Evolutionary conservation across 2,888 invertebrate genomes (phyloP).

Genomic region (Drosophila mulleri): DNA sequence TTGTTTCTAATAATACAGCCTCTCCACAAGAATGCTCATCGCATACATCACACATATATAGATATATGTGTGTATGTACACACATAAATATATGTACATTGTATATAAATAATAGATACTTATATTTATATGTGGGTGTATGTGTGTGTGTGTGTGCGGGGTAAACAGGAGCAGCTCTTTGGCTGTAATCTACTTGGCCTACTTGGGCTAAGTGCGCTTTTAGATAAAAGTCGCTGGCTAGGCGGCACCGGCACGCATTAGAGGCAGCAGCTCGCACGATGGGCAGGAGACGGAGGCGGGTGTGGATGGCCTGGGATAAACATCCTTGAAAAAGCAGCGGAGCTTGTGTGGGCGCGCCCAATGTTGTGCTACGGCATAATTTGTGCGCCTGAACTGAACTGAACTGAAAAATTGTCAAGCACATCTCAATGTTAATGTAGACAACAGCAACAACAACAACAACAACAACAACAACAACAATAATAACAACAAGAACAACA

Average conservation of each 20-base stretch:
- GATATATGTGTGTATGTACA: no score
- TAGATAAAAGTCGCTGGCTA: slow-evolving; percentile 76
- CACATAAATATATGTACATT: not conserved
- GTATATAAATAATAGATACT: not conserved
- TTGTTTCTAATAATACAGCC: slow-evolving; percentile 15
- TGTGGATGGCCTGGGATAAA: not conserved
- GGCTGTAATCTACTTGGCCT: slow-evolving; percentile 77
- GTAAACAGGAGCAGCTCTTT: slow-evolving; percentile 54
- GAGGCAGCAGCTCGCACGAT: slow-evolving; percentile 27
- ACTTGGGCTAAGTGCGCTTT: slow-evolving; percentile 79
- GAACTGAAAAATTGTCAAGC: slow-evolving; percentile 81
- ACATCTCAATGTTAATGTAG: slow-evolving; percentile 73
- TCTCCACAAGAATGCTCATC: not conserved
- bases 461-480: not conserved
- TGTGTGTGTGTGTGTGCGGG: slow-evolving; percentile 1
- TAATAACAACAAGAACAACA: not conserved
- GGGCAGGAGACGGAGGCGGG: not conserved
- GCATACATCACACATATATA: slow-evolving; percentile 5
- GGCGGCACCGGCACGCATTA: slow-evolving; percentile 68
- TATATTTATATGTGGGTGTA: slow-evolving; percentile 6
- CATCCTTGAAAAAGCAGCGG: slow-evolving; percentile 62
- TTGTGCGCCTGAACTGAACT: slow-evolving; percentile 71
- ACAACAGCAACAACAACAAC: slow-evolving; percentile 33
- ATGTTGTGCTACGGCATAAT: slow-evolving; percentile 78
- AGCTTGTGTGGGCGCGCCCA: slow-evolving; percentile 62